Evolutionary conservation across 2,888 invertebrate genomes (phyloP).

Genomic region (Andrena camellia): DNA sequence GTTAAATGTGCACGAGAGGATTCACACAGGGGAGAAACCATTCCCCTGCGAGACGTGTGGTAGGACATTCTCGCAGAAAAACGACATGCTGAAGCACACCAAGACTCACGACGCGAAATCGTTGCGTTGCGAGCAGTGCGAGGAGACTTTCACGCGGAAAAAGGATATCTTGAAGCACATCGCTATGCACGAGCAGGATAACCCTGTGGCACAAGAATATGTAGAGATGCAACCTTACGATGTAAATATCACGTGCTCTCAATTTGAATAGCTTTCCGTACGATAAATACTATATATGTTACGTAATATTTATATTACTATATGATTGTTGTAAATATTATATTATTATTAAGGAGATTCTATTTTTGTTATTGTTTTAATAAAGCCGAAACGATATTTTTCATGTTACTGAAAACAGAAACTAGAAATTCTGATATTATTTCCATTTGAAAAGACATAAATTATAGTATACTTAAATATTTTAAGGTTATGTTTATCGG

Average conservation of each 20-base stretch:
- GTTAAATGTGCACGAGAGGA: constrained; percentile 78
- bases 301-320: not conserved
- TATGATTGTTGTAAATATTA: not conserved
- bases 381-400: not conserved
- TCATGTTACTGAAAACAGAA: not conserved
- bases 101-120: constrained; percentile 70
- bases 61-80: constrained; percentile 79
- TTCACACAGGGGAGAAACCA: constrained; percentile 80
- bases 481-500: no score
- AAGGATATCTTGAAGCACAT: constrained; percentile 68
- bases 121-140: constrained; percentile 65
- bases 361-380: constrained; percentile 7
- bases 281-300: not conserved
- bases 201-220: constrained; percentile 25
- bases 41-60: constrained; percentile 78
- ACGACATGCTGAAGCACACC: constrained; percentile 80
- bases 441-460: no score
- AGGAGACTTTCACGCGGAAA: constrained; percentile 62
- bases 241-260: constrained; percentile 15
- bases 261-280: constrained; percentile 26
- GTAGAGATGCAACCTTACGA: constrained; percentile 23
- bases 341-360: not conserved
- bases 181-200: constrained; percentile 46
- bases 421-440: no score
- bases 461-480: no score